Evolutionary conservation across 2,888 invertebrate genomes (phyloP).

Genomic region (Mythimna albipuncta): DNA sequence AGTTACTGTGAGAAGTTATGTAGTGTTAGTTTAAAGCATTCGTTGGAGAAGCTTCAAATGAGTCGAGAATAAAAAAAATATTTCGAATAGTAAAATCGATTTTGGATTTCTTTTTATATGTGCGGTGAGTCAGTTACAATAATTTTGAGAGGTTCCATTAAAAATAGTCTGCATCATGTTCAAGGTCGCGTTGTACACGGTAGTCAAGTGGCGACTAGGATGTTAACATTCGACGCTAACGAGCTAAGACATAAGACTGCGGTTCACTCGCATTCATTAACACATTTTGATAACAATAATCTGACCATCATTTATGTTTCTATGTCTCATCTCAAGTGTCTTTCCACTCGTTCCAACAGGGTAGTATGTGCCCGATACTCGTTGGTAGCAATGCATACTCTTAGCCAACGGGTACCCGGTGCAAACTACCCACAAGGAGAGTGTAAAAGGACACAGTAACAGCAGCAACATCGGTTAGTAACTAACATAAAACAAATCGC

Average conservation of each 20-base stretch:
- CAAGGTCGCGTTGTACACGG: conserved; percentile 49
- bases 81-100: background rate
- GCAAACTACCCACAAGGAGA: background rate
- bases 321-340: conserved; percentile 22
- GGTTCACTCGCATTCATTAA: background rate
- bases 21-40: background rate
- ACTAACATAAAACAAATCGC: conserved; percentile 28
- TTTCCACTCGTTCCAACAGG: conserved; percentile 1
- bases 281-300: conserved; percentile 6
- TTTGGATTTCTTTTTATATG: background rate
- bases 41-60: conserved; percentile 5
- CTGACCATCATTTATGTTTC: background rate
- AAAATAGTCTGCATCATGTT: conserved; percentile 48
- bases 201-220: conserved; percentile 7
- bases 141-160: conserved; percentile 48
- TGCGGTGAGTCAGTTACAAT: conserved; percentile 53
- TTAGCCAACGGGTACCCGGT: background rate
- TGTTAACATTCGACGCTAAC: conserved; percentile 3
- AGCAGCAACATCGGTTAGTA: conserved; percentile 6
- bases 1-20: conserved; percentile 25
- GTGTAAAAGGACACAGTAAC: background rate
- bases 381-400: background rate
- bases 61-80: background rate
- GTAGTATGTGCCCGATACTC: background rate
- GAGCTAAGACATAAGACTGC: conserved; percentile 13